These are phyloP conservation scores for Tribolium madens DNA, from an alignment of 1,140 invertebrate species.

Conservation along the genomic window DNA sequence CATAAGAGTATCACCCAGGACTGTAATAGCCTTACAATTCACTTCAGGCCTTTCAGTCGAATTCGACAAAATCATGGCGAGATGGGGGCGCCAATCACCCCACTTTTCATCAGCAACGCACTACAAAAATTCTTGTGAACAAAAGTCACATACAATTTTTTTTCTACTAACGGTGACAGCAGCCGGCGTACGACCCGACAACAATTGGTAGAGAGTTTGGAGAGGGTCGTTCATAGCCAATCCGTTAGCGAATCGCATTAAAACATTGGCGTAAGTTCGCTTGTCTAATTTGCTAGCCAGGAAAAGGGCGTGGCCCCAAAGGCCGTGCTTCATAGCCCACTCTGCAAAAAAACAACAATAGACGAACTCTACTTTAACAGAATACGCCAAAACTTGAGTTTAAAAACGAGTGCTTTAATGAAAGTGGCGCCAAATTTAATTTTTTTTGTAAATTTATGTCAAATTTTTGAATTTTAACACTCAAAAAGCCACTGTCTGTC, in stretches of 20 bases:
- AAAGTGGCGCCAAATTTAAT: conserved; percentile 16
- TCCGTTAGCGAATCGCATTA: conserved; percentile 90
- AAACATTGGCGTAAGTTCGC: conserved; percentile 87
- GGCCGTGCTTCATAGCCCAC: conserved; percentile 88
- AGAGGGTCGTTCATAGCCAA: conserved; percentile 89
- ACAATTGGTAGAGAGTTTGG: conserved; percentile 92
- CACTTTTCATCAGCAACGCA: conserved; percentile 87
- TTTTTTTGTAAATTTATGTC: too few species aligned
- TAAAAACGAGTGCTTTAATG: too few species aligned
- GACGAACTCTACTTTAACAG: too few species aligned
- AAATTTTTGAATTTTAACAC: neutral
- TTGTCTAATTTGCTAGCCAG: conserved; percentile 90
- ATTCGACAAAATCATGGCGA: conserved; percentile 95
- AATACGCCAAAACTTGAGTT: too few species aligned
- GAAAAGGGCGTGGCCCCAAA: conserved; percentile 96
- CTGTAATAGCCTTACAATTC: conserved; percentile 85
- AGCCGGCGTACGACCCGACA: conserved; percentile 87
- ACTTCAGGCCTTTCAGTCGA: conserved; percentile 82
- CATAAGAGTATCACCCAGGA: conserved; percentile 78
- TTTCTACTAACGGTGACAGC: conserved; percentile 79
- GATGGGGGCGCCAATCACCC: conserved; percentile 96
- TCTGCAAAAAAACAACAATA: conserved; percentile 69
- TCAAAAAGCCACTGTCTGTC: neutral
- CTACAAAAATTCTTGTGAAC: conserved; percentile 64
- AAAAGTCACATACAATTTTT: neutral